Percentiles rank a stretch among this genome's conserved stretches.
phyloP scores from a whole-genome alignment of 2,797 vertebrate genomes.

The Lemur catta region DNA sequence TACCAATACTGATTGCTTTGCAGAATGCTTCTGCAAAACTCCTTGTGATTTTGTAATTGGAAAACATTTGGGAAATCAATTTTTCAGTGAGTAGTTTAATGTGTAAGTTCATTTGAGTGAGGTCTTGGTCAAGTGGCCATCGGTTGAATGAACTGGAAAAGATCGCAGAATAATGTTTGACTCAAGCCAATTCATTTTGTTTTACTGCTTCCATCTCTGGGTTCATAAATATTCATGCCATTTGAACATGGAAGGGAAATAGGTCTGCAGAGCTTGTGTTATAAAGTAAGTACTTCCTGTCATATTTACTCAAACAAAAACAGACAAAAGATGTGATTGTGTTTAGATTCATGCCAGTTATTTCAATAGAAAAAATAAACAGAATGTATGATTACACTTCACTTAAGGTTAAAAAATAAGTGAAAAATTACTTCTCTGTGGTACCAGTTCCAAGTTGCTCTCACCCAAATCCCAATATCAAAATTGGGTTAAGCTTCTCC shows the following conservation, averaged over 20 bases:
- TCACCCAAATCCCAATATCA: neutral
- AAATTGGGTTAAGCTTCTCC: neutral
- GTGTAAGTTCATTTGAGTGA: constrained; percentile 74
- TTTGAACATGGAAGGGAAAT: constrained; percentile 63
- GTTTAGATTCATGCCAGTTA: constrained; percentile 54
- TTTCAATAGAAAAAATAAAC: constrained; percentile 2
- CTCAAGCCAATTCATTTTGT: constrained; percentile 75
- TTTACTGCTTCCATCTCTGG: constrained; percentile 65
- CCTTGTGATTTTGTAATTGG: constrained; percentile 62
- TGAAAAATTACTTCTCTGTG: neutral
- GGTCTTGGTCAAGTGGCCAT: constrained; percentile 76
- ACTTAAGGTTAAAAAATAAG: constrained; percentile 22
- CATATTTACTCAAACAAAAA: constrained; percentile 67
- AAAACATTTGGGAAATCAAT: constrained; percentile 74
- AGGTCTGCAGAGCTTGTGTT: constrained; percentile 54
- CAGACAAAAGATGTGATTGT: constrained; percentile 54
- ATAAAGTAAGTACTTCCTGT: constrained; percentile 64
- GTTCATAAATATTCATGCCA: constrained; percentile 77
- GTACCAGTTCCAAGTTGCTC: neutral
- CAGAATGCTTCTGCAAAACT: constrained; percentile 40
- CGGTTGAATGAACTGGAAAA: constrained; percentile 74
- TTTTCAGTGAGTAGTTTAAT: constrained; percentile 79
- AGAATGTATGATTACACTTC: neutral
- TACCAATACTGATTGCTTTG: constrained; percentile 26
- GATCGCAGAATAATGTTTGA: constrained; percentile 67